These are phyloP conservation scores for Andinoacara biseriatus DNA, from an alignment of 2,113 vertebrate species.

Conservation along the genomic window DNA sequence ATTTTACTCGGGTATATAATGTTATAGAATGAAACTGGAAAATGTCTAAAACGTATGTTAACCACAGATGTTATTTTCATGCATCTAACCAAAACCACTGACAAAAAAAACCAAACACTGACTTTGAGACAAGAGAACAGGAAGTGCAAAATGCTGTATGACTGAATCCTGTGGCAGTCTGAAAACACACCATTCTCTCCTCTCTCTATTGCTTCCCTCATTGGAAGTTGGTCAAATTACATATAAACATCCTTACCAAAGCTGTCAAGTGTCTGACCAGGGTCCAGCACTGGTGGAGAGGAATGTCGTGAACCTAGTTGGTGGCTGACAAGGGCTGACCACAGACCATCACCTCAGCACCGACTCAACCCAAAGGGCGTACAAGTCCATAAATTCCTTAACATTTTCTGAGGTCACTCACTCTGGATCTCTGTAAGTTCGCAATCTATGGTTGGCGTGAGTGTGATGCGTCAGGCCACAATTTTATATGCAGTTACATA, in stretches of 20 bases:
- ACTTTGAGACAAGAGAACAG: conserved; percentile 1
- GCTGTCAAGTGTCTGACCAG: neutral
- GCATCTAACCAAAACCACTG: neutral
- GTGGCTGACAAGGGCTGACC: neutral
- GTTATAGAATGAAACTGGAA: neutral
- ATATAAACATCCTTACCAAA: neutral
- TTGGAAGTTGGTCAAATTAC: neutral
- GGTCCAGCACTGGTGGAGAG: neutral
- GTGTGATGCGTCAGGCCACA: too few relatives aligned
- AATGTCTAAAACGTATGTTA: neutral
- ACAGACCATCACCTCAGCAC: neutral
- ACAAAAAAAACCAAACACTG: neutral
- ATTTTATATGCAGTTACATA: neutral
- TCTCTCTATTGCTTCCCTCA: neutral
- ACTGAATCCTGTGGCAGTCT: neutral
- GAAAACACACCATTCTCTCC: neutral
- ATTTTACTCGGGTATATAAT: neutral
- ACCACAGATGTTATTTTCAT: conserved; percentile 1
- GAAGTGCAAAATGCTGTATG: neutral
- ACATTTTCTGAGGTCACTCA: neutral
- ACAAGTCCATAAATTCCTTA: neutral
- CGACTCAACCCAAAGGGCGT: neutral
- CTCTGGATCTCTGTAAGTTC: too few relatives aligned
- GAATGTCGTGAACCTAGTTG: neutral
- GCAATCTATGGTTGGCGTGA: too few relatives aligned